Evolutionary conservation across 2,797 vertebrate genomes (phyloP), one percentile per base, ranked within the genome.

Genomic region (Loris lydekkerianus): DNA sequence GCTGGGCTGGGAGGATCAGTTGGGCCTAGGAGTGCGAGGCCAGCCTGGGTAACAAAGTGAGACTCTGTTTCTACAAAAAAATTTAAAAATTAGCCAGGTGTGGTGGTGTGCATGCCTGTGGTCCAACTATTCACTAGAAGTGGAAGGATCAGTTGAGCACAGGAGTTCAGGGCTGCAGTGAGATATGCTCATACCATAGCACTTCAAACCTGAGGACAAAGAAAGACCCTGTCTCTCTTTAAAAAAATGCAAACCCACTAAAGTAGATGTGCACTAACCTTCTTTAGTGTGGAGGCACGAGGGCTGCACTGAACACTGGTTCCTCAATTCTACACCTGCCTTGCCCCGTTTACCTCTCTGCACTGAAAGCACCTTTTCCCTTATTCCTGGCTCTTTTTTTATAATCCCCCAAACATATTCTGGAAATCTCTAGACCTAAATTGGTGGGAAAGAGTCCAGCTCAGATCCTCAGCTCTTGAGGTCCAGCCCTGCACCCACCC

Each of bases 251-350:
- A 63, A 27, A 63, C 43, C 61, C 75, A 21, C 0, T 8, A 61
- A 34, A 34, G 34, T 1, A 10, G 3, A 7, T 1, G 10, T 81
- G 91, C 61, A 2, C 27, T 29, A 13, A 65, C 2, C 27, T 65
- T 49, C 60, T 40, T 10, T 0, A 27, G 17, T 13, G 18, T 3
- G 1, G 53, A 7, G 20, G 63, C 4, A 43, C 6, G 13, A 43
- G 40, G 73, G 58, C 1, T 2, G 7, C 10, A 15, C 23, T 8
- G n/a, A 58, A 40, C 14, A 10, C 8, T 46, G 10, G 8, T 4
- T 40, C 69, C 20, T n/a, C 23, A 1, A 18, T 49, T 78, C 86
- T 80, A 11, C 23, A 56, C 65, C 58, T 49, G 87, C 61, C 61
- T 56, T 40, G 37, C 25, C 43, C 29, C 31, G 11, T 60, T 34